Evolutionary conservation across 2,113 vertebrate genomes (phyloP).

Genomic region (Zosterops lateralis): DNA sequence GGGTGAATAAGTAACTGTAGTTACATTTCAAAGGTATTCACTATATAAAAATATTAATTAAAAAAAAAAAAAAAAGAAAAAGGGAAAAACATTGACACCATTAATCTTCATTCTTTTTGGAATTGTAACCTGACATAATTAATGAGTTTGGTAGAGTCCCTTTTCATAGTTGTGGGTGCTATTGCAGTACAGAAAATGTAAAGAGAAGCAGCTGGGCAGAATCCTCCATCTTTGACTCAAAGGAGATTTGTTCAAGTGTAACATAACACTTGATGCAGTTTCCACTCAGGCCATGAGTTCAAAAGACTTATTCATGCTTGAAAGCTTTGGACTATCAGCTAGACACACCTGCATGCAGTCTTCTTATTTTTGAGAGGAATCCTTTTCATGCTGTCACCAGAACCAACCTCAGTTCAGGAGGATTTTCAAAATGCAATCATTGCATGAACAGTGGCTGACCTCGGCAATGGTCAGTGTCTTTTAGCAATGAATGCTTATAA

Average conservation of each 20-base stretch:
- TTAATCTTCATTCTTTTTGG: background rate
- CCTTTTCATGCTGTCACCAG: background rate
- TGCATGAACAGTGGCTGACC: background rate
- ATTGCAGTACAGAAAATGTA: background rate
- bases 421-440: background rate
- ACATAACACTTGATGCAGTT: background rate
- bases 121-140: background rate
- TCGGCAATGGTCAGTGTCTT: background rate
- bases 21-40: background rate
- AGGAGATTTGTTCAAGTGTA: background rate
- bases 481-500: background rate
- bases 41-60: background rate
- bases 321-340: slow-evolving; percentile 14
- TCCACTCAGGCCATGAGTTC: background rate
- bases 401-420: background rate
- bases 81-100: background rate
- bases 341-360: background rate
- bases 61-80: background rate
- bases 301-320: background rate
- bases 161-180: background rate
- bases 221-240: background rate
- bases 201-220: background rate
- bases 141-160: background rate
- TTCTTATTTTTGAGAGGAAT: slow-evolving; percentile 16
- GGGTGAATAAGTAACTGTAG: background rate